Evolutionary conservation across 2,888 invertebrate species (phyloP), one percentile per base, ranked within the genome.

Genomic region (Cactoblastis cactorum): DNA sequence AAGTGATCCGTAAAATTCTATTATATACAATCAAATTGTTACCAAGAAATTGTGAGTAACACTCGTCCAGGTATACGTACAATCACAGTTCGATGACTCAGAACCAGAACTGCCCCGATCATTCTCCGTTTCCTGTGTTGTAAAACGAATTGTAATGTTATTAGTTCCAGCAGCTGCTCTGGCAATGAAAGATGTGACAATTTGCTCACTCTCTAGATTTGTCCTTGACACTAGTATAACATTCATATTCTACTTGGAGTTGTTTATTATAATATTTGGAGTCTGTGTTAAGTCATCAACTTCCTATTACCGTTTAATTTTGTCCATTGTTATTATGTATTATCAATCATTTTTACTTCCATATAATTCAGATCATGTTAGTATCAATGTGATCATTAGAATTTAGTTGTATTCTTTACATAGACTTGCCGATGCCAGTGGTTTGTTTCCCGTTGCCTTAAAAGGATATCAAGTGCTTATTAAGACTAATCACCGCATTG

Each of bases 121-220:
- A 79, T 84, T 78, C 76, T 71, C 76, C 70, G 73, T 74, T 87
- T 86, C 84, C 85, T 80, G n/a, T n/a, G 63, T 68, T 62, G 67
- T 71, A 63, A 69, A 69, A 74, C 72, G 81, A 81, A 85, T 85
- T 83, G 74, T 79, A 62, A 68, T 66, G 65, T 69, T 60, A 85
- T 87, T 86, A 83, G 85, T 87, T 85, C 83, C 83, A 77, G 77
- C 63, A 82, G 71, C 60, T 62, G 63, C 69, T 71, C 79, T 76
- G 79, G 74, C 73, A 72, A 61, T 53, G 62, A 43, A 43, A 43
- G 51, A 62, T 63, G 66, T 72, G 69, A 65, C 63, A 67, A 71
- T 73, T 71, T 65, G 65, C 67, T 69, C 63, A 69, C 63, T 65
- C 65, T 59, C 58, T 58, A 56, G 55, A 58, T 65, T 61, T 67